Percentiles rank a stretch among this genome's conserved stretches.
Evolutionary conservation across 2,797 vertebrate species (phyloP).

Genomic region (Microctenopoma steveboyesi): DNA sequence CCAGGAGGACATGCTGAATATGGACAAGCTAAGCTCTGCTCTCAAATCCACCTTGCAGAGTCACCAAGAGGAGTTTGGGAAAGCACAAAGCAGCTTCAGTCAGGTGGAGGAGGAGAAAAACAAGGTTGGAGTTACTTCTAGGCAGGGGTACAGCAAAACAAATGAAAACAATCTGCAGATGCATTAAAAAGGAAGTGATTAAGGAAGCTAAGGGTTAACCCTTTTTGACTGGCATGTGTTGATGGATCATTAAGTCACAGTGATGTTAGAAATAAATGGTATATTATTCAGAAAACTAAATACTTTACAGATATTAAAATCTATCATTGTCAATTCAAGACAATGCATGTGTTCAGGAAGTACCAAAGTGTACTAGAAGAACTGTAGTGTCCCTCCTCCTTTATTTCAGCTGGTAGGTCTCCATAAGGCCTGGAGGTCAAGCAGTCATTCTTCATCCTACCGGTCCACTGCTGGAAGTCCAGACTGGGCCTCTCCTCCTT

Average conservation of each 20-base stretch:
- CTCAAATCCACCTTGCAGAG: slow-evolving; percentile 63
- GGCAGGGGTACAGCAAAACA: neutral
- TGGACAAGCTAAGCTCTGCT: slow-evolving; percentile 72
- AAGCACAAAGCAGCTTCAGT: slow-evolving; percentile 55
- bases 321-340: neutral
- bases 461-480: slow-evolving; percentile 65
- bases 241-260: neutral
- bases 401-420: slow-evolving; percentile 79
- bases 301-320: too few relatives aligned
- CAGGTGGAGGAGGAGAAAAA: slow-evolving; percentile 82
- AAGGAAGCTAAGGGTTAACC: neutral
- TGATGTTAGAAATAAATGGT: neutral
- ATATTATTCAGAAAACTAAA: too few relatives aligned
- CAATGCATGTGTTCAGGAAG: neutral
- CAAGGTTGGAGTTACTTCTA: slow-evolving; percentile 75
- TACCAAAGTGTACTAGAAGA: neutral
- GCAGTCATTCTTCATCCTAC: slow-evolving; percentile 62
- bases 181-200: too few relatives aligned
- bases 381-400: neutral
- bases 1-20: slow-evolving; percentile 62
- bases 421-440: slow-evolving; percentile 78
- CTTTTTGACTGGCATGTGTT: neutral
- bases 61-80: slow-evolving; percentile 81
- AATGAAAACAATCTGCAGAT: too few relatives aligned
- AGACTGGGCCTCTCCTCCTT: slow-evolving; percentile 73